Evolutionary conservation across 2,888 invertebrate genomes (phyloP).

Genomic region (Coecobrya sp.): DNA sequence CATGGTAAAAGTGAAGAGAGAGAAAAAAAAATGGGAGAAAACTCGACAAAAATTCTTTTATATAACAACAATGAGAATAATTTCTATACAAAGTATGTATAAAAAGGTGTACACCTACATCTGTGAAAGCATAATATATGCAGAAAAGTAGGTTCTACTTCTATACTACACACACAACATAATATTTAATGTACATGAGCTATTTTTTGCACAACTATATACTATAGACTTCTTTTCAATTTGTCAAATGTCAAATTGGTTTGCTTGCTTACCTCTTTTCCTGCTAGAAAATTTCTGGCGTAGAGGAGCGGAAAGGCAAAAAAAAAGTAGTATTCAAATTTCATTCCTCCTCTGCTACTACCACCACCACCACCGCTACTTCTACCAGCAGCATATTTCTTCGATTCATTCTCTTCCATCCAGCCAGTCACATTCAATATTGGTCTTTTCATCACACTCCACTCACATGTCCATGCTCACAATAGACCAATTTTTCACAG

Average conservation of each 20-base stretch:
- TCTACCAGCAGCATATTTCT: background rate
- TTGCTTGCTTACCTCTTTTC: slow-evolving; percentile 64
- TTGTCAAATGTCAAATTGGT: slow-evolving; percentile 82
- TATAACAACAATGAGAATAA: slow-evolving; percentile 20
- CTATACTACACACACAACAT: background rate
- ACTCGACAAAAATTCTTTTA: slow-evolving; percentile 10
- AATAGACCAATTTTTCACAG: slow-evolving; percentile 71
- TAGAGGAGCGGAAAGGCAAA: slow-evolving; percentile 11
- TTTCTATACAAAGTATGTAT: slow-evolving; percentile 17
- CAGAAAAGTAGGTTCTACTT: background rate
- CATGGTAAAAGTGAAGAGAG: no score
- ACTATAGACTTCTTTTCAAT: slow-evolving; percentile 74
- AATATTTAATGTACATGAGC: background rate
- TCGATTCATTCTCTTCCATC: slow-evolving; percentile 20
- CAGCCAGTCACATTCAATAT: slow-evolving; percentile 71
- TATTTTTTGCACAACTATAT: background rate
- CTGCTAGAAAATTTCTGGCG: slow-evolving; percentile 7
- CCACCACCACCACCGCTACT: background rate
- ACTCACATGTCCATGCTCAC: slow-evolving; percentile 55
- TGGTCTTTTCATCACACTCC: slow-evolving; percentile 68
- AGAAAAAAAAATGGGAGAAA: background rate
- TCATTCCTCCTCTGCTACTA: background rate
- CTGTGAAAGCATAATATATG: background rate
- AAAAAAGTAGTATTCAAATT: slow-evolving; percentile 8
- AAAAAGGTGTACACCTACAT: background rate